Evolutionary conservation across 2,888 invertebrate genomes (phyloP).

Genomic region (Apotomis betuletana): DNA sequence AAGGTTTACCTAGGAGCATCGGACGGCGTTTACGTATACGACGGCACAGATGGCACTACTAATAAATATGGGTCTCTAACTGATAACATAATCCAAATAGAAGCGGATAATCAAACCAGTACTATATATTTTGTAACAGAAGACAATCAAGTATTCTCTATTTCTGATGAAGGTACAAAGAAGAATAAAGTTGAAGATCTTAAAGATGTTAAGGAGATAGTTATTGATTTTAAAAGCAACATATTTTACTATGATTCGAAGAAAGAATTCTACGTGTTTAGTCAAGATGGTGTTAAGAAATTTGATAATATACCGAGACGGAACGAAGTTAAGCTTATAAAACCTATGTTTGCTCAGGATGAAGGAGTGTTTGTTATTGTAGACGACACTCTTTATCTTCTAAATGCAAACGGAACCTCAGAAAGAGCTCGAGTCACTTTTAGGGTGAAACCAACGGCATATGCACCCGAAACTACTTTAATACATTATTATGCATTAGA

Average conservation of each 20-base stretch:
- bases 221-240: constrained; percentile 24
- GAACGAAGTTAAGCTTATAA: constrained; percentile 14
- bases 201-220: constrained; percentile 20
- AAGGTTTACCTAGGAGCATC: constrained; percentile 33
- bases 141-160: constrained; percentile 17
- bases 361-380: constrained; percentile 20
- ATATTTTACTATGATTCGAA: constrained; percentile 17
- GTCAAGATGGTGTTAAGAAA: constrained; percentile 9
- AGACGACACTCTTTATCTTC: constrained; percentile 17
- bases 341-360: constrained; percentile 24
- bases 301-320: constrained; percentile 18
- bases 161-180: constrained; percentile 11
- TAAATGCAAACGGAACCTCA: constrained; percentile 15
- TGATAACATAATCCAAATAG: constrained; percentile 30
- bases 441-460: constrained; percentile 31
- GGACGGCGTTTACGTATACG: constrained; percentile 29
- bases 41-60: constrained; percentile 5
- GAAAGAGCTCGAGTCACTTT: not conserved
- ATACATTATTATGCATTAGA: constrained; percentile 31
- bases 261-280: constrained; percentile 14
- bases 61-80: constrained; percentile 23
- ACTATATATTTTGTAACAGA: constrained; percentile 14
- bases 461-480: constrained; percentile 31
- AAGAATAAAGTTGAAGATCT: constrained; percentile 13
- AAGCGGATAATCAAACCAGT: constrained; percentile 31